A percentile compares a stretch with the other conserved stretches of the same genome.
Evolutionary conservation across 2,888 invertebrate species (phyloP).

Genomic region (Aquatica leii): DNA sequence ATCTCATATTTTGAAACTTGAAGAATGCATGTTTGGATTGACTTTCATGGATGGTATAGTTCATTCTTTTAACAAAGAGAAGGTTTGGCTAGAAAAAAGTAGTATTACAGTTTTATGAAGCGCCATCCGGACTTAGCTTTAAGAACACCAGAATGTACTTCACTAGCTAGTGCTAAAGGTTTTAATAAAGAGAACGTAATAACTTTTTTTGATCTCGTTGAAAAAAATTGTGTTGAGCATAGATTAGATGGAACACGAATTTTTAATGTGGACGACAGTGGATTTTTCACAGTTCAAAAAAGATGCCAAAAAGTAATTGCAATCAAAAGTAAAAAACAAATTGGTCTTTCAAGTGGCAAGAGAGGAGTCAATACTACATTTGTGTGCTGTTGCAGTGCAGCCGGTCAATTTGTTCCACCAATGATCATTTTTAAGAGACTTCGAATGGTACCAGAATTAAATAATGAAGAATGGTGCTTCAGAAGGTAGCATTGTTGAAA

Average conservation of each 20-base stretch:
- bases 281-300: slow-evolving; percentile 39
- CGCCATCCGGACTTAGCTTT: neutral
- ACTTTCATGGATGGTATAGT: neutral
- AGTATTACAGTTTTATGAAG: slow-evolving; percentile 11
- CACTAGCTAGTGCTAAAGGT: slow-evolving; percentile 30
- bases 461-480: neutral
- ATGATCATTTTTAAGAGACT: slow-evolving; percentile 35
- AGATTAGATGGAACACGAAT: too few species aligned
- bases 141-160: slow-evolving; percentile 22
- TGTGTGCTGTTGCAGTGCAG: slow-evolving; percentile 36
- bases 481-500: slow-evolving; percentile 1
- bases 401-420: too few species aligned
- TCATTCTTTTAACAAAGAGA: slow-evolving; percentile 4
- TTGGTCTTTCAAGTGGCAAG: slow-evolving; percentile 39
- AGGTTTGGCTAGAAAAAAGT: slow-evolving; percentile 3
- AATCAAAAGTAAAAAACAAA: slow-evolving; percentile 36
- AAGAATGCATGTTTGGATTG: slow-evolving; percentile 4
- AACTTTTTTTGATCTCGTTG: slow-evolving; percentile 31
- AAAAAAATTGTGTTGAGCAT: slow-evolving; percentile 33
- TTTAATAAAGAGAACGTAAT: slow-evolving; percentile 34
- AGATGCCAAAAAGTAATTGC: slow-evolving; percentile 34
- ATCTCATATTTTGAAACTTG: neutral
- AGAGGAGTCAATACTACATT: slow-evolving; percentile 40
- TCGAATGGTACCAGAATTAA: slow-evolving; percentile 30
- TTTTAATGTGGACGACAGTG: neutral